Base-by-base conservation (phyloP, 2,113 vertebrate species). In the Tiliqua scincoides region DNA sequence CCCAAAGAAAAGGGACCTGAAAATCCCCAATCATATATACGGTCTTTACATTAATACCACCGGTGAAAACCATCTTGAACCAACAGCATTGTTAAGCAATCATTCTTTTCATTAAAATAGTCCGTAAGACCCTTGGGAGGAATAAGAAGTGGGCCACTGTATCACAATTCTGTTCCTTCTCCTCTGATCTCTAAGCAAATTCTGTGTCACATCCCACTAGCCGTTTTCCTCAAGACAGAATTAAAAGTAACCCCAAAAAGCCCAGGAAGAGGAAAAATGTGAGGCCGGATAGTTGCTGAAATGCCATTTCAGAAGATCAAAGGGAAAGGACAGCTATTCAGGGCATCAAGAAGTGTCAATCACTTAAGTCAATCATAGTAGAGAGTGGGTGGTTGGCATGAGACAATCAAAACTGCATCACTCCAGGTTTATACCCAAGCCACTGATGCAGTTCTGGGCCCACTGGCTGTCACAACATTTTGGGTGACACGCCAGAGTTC, bases 241-340 rank as follows among this genome's bases (percentile, higher is more conserved):
- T 37, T 81, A 93, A 93, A 89, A 78, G 62, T 27, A 92, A 93
- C n/a, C n/a, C n/a, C n/a, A 91, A 78, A 62, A 57, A 90, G 12
- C 70, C 30, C 1, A 52, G 18, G 43, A 32, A 40, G n/a, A 23
- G 59, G 92, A 62, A 87, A 88, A 71, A 37, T 1, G 74, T 81
- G 85, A 91, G 91, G 82, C 74, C 83, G 78, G 85, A 83, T 54
- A 75, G 83, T 27, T 71, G 89, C 77, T 25, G 1, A 76, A 89
- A 85, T 85, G 62, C 88, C 70, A 73, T 62, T 85, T 87, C 81
- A 85, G 88, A 79, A 90, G 92, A 95, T 91, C 78, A 95, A 89
- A 93, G 83, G 37, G 73, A 86, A 76, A 85, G 88, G 85, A 87
- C 93, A 94, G 93, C 89, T 87, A 93, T 81, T 88, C 61, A 32